Evolutionary conservation across 2,888 invertebrate genomes (phyloP).

Genomic region (Sesia bembeciformis): DNA sequence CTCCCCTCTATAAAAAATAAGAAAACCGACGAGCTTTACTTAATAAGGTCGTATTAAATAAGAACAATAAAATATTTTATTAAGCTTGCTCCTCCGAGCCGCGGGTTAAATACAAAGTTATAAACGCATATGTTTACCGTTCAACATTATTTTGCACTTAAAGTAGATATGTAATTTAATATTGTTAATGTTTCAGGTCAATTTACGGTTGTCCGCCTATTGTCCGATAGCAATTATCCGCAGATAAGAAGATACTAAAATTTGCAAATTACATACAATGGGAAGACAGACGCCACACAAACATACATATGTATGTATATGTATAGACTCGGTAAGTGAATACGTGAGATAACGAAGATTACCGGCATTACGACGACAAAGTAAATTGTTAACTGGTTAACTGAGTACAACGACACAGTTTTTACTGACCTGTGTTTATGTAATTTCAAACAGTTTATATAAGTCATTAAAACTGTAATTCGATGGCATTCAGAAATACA

Average conservation of each 20-base stretch:
- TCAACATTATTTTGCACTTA: not conserved
- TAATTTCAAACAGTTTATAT: not conserved
- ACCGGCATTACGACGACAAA: conserved; percentile 25
- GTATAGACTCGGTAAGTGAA: conserved; percentile 13
- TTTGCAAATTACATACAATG: conserved; percentile 16
- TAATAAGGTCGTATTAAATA: too few relatives aligned
- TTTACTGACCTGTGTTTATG: conserved; percentile 7
- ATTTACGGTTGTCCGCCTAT: conserved; percentile 17
- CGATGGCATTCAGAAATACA: too few relatives aligned
- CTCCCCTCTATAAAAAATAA: too few relatives aligned
- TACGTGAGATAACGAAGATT: conserved; percentile 24
- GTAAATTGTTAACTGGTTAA: conserved; percentile 15
- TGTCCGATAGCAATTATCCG: conserved; percentile 22
- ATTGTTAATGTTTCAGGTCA: conserved; percentile 2
- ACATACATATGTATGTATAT: conserved; percentile 6
- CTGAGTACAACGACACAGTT: conserved; percentile 31
- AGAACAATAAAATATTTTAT: too few relatives aligned
- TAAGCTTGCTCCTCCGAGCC: not conserved
- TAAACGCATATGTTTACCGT: not conserved
- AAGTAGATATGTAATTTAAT: not conserved
- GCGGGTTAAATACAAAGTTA: not conserved
- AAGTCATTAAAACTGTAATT: not conserved
- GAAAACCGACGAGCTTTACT: too few relatives aligned
- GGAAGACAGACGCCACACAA: conserved; percentile 4
- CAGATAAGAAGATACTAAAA: conserved; percentile 19